Conservation (phyloP, 1,140 invertebrate genomes). For the Rhagoletis zephyria region DNA sequence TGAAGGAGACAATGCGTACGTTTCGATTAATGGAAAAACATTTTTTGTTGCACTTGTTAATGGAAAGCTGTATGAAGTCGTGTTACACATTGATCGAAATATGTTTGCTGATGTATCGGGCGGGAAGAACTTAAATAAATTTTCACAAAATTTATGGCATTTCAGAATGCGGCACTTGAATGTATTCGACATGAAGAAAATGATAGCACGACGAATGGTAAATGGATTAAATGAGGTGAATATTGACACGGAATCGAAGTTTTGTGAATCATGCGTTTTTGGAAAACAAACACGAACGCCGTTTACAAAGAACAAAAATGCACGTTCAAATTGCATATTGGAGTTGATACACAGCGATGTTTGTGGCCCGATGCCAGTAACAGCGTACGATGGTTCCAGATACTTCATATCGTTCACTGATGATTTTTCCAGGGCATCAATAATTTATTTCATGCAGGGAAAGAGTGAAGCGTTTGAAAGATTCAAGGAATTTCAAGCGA, state of each 20-base stretch:
- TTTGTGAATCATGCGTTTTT: slow-evolving; percentile 21
- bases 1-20: too few species aligned
- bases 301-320: slow-evolving; percentile 68
- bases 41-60: background rate
- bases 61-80: background rate
- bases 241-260: slow-evolving; percentile 17
- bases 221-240: background rate
- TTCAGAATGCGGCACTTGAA: too few species aligned
- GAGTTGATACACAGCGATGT: too few species aligned
- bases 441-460: slow-evolving; percentile 63
- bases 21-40: background rate
- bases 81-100: background rate
- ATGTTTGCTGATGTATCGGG: background rate
- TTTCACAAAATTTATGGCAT: too few species aligned
- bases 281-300: background rate
- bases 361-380: slow-evolving; percentile 31
- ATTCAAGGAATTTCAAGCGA: slow-evolving; percentile 63
- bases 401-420: slow-evolving; percentile 69
- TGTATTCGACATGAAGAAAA: too few species aligned
- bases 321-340: slow-evolving; percentile 72
- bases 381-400: slow-evolving; percentile 58
- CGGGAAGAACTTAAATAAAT: background rate
- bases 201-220: too few species aligned
- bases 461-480: slow-evolving; percentile 63
- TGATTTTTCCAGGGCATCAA: slow-evolving; percentile 61